Evolutionary conservation across 2,888 invertebrate genomes (phyloP).

Genomic region (Tromatobia lineatoria): DNA sequence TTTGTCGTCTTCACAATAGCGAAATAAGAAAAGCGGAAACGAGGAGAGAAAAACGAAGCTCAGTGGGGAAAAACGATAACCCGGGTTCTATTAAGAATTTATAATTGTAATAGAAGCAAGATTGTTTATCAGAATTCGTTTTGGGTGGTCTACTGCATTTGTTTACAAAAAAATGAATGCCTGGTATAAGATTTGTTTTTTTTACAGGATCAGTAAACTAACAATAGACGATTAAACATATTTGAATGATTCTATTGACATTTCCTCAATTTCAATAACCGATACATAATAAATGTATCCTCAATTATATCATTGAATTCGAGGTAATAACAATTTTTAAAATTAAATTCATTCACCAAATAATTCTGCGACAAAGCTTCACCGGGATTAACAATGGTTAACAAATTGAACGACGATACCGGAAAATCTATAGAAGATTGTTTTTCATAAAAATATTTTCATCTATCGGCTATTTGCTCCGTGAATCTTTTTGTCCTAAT

Average conservation of each 20-base stretch:
- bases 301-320: too few species aligned
- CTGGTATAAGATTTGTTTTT: background rate
- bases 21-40: constrained; percentile 26
- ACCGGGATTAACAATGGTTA: too few species aligned
- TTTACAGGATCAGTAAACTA: background rate
- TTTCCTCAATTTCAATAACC: background rate
- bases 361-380: too few species aligned
- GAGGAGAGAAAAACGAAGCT: background rate
- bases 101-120: constrained; percentile 58
- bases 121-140: constrained; percentile 63
- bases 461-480: too few species aligned
- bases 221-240: background rate
- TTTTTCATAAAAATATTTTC: too few species aligned
- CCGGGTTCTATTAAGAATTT: constrained; percentile 54
- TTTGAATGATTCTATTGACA: background rate
- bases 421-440: too few species aligned
- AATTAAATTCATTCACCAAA: too few species aligned
- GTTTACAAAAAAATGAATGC: background rate
- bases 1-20: constrained; percentile 19
- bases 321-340: too few species aligned
- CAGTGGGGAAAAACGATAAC: constrained; percentile 40
- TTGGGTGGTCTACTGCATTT: constrained; percentile 30
- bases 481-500: too few species aligned
- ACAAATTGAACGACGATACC: too few species aligned
- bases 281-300: background rate